phyloP scores from a whole-genome alignment of 2,113 vertebrate species.

The Alethe diademata region DNA sequence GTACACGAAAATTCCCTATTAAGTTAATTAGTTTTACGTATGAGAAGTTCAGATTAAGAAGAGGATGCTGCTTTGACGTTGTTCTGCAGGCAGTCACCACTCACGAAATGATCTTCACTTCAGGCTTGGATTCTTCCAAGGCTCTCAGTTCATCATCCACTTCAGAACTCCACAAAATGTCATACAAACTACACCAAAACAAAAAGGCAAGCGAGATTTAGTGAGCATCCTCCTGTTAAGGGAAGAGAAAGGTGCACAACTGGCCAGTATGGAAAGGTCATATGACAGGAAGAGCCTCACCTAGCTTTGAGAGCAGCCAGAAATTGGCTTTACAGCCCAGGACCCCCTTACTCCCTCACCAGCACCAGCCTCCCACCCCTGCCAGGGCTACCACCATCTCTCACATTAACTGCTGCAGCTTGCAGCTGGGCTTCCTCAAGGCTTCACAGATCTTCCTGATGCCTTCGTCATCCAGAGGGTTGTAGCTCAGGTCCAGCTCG shows the following conservation, averaged over 20 bases:
- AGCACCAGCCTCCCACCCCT: neutral
- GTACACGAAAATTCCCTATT: slow-evolving; percentile 30
- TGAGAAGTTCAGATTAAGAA: slow-evolving; percentile 4
- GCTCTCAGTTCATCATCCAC: slow-evolving; percentile 51
- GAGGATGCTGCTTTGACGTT: neutral
- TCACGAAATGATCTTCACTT: slow-evolving; percentile 71
- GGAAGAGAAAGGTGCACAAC: neutral
- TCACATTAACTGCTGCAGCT: slow-evolving; percentile 70
- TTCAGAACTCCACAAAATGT: slow-evolving; percentile 64
- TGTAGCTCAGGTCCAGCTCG: slow-evolving; percentile 70
- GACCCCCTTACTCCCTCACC: neutral
- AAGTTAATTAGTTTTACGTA: slow-evolving; percentile 17
- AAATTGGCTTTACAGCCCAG: neutral
- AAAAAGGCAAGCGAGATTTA: neutral
- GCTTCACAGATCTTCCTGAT: slow-evolving; percentile 70
- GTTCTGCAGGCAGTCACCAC: neutral
- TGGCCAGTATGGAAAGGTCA: neutral
- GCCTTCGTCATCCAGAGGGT: slow-evolving; percentile 59
- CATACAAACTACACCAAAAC: slow-evolving; percentile 55
- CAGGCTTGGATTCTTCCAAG: slow-evolving; percentile 57
- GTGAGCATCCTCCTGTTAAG: neutral
- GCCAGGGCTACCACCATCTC: neutral
- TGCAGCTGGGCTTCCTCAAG: slow-evolving; percentile 61
- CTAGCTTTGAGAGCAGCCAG: neutral
- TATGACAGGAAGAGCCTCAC: neutral